Evolutionary conservation across 1,140 invertebrate genomes (phyloP).

Genomic region (Drosophila biarmipes): DNA sequence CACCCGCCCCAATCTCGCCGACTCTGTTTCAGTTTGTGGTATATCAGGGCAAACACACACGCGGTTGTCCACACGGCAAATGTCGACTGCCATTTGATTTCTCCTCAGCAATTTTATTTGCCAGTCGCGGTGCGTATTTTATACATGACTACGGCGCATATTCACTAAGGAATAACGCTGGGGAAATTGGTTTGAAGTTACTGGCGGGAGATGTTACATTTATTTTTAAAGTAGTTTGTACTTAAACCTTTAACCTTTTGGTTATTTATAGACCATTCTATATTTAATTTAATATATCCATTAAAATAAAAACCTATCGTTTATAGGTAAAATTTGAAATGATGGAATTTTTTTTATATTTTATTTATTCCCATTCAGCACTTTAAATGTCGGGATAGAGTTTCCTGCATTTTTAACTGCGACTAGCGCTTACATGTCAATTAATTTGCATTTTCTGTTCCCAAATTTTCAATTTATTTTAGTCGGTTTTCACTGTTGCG

Average conservation of each 20-base stretch:
- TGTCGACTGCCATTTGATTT: conserved; percentile 63
- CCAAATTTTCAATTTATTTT: conserved; percentile 1
- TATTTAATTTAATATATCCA: no score
- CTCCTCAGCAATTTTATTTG: conserved; percentile 61
- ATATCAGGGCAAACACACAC: conserved; percentile 42
- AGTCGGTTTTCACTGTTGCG: conserved; percentile 46
- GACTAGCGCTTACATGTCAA: no score
- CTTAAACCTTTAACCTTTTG: not conserved
- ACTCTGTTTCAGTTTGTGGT: conserved; percentile 44
- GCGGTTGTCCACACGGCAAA: conserved; percentile 54
- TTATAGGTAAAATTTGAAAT: no score
- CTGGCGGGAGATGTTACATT: conserved; percentile 4
- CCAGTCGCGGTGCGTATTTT: conserved; percentile 57
- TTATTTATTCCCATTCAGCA: no score
- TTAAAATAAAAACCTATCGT: no score
- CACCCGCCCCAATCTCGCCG: conserved; percentile 3
- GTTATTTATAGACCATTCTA: not conserved
- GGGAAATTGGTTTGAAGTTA: conserved; percentile 3
- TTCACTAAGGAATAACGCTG: conserved; percentile 7
- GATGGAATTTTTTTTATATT: no score
- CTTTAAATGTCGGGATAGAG: no score
- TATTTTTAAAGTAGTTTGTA: not conserved
- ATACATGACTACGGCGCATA: conserved; percentile 47
- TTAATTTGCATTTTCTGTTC: not conserved
- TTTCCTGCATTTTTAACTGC: no score